Conservation (phyloP, 1,140 invertebrate genomes). For the Macrobrachium rosenbergii region DNA sequence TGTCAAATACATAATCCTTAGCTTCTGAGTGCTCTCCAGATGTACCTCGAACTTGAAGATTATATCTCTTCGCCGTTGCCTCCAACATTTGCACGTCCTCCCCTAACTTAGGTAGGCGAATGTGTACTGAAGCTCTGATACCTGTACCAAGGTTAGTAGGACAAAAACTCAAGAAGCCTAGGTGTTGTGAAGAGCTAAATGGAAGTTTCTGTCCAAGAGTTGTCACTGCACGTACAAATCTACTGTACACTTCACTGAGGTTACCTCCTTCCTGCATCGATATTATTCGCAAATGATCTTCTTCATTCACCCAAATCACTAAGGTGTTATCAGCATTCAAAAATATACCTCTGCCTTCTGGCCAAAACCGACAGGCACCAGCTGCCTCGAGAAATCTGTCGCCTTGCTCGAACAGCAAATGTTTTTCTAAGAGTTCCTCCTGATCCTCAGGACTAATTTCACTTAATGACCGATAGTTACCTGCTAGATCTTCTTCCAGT, state of each 20-base stretch:
- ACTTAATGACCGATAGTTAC: conserved; percentile 67
- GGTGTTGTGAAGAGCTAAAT: conserved; percentile 92
- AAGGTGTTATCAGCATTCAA: conserved; percentile 97
- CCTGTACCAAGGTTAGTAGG: conserved; percentile 98
- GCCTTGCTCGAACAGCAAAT: conserved; percentile 97
- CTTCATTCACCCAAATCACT: conserved; percentile 78
- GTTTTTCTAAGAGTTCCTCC: conserved; percentile 94
- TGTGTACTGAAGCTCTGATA: conserved; percentile 97
- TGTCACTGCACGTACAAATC: conserved; percentile 73
- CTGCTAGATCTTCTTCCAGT: too few relatives aligned
- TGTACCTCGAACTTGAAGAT: conserved; percentile 89
- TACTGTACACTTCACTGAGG: conserved; percentile 71
- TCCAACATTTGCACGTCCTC: conserved; percentile 91
- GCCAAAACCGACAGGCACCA: conserved; percentile 95
- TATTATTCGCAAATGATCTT: conserved; percentile 89
- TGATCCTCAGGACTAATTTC: conserved; percentile 93
- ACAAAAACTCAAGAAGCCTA: conserved; percentile 98
- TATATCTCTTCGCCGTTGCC: conserved; percentile 90
- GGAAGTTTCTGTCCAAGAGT: conserved; percentile 92
- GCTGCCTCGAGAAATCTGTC: conserved; percentile 86
- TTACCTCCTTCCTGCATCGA: conserved; percentile 98
- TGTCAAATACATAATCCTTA: conserved; percentile 92
- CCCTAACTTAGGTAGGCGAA: conserved; percentile 95
- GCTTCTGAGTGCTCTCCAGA: conserved; percentile 95
- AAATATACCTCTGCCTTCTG: conserved; percentile 94